Percentiles rank a stretch among this genome's conserved stretches.
These are phyloP conservation scores for Hyperopisus bebe DNA, from an alignment of 2,113 vertebrate species.

Conservation along the genomic window DNA sequence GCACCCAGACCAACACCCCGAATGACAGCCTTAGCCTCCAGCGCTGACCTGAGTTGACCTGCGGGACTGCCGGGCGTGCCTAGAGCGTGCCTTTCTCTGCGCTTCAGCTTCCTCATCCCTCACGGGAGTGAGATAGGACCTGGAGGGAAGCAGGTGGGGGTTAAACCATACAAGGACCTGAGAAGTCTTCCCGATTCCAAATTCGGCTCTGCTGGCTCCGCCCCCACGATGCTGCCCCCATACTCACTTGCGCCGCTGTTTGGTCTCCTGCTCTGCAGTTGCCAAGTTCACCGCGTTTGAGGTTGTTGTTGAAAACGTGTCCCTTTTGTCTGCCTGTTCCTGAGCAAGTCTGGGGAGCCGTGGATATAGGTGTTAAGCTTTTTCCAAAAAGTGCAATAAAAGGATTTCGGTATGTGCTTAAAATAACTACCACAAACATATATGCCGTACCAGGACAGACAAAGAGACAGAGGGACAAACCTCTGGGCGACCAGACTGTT, in stretches of 20 bases:
- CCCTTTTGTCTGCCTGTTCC: conserved; percentile 62
- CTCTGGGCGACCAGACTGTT: conserved; percentile 57
- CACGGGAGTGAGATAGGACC: conserved; percentile 69
- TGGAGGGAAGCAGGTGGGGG: conserved; percentile 21
- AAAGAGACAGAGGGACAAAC: conserved; percentile 34
- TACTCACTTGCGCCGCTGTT: conserved; percentile 68
- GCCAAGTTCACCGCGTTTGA: conserved; percentile 36
- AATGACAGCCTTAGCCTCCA: background rate
- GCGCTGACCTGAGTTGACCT: conserved; percentile 15
- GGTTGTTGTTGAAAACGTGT: conserved; percentile 41
- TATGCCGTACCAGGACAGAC: background rate
- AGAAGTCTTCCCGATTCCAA: background rate
- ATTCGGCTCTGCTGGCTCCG: too few species aligned
- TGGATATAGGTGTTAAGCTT: background rate
- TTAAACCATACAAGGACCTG: background rate
- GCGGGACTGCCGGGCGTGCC: conserved; percentile 52
- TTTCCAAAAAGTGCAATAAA: background rate
- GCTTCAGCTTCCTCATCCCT: conserved; percentile 71
- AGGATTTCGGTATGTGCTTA: background rate
- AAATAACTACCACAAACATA: background rate
- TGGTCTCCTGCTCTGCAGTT: conserved; percentile 54
- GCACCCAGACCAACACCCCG: background rate
- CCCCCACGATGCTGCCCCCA: background rate
- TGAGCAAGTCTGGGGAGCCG: conserved; percentile 51
- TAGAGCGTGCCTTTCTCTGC: conserved; percentile 68